Percentiles rank a stretch among this genome's conserved stretches.
Conservation (phyloP, 2,888 invertebrate genomes). For the Macrophya alboannulata region DNA sequence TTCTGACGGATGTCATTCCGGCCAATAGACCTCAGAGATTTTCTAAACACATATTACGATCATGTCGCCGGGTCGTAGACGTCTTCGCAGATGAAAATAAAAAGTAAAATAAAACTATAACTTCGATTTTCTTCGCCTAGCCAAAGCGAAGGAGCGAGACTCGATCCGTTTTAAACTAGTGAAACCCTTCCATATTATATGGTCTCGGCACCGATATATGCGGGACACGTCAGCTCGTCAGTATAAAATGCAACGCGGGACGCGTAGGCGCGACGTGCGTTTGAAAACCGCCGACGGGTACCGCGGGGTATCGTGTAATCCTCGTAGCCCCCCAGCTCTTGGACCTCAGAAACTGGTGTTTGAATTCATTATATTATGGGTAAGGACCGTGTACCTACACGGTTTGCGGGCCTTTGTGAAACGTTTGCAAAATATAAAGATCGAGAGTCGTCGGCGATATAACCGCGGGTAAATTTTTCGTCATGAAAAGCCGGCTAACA, state of each 20-base stretch:
- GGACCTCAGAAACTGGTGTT: conserved; percentile 31
- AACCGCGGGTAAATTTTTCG: not conserved
- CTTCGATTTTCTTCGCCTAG: conserved; percentile 6
- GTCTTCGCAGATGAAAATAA: no score
- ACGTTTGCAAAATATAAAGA: conserved; percentile 38
- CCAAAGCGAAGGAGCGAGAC: not conserved
- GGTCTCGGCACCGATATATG: conserved; percentile 47
- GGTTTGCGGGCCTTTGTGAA: conserved; percentile 29
- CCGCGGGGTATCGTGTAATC: conserved; percentile 23
- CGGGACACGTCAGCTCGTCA: conserved; percentile 50
- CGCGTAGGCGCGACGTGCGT: conserved; percentile 79
- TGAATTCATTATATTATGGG: conserved; percentile 23
- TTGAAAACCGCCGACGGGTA: conserved; percentile 75
- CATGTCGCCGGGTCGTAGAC: no score
- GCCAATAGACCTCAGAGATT: not conserved
- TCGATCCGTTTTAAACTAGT: conserved; percentile 45
- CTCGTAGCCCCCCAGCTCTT: conserved; percentile 6
- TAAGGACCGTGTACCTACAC: conserved; percentile 33
- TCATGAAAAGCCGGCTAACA: not conserved
- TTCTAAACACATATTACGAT: no score
- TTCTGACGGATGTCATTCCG: not conserved
- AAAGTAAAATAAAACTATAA: no score
- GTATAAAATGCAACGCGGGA: conserved; percentile 65
- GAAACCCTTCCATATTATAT: conserved; percentile 32
- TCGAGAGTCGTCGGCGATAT: not conserved